These are phyloP conservation scores for Ecdyonurus torrentis DNA, from an alignment of 2,888 invertebrate species.

Conservation along the genomic window DNA sequence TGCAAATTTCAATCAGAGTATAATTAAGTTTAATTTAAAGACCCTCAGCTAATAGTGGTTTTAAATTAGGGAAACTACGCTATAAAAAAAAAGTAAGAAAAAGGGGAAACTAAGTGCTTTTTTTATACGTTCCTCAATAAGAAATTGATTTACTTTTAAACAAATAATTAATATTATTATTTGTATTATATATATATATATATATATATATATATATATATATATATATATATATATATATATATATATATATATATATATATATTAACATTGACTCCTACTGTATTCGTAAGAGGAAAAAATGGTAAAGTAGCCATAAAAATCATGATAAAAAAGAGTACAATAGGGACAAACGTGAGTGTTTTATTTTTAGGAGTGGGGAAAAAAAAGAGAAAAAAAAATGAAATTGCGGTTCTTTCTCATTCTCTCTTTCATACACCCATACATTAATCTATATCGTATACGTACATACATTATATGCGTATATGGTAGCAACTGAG, in stretches of 20 bases:
- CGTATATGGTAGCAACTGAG: no score
- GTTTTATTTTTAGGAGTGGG: no score
- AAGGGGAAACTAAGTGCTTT: neutral
- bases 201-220: neutral
- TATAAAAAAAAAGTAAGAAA: neutral
- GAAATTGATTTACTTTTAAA: neutral
- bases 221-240: neutral
- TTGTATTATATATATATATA: neutral
- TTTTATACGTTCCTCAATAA: neutral
- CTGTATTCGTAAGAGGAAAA: no score
- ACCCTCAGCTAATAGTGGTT: neutral
- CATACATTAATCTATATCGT: no score
- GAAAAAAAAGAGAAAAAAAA: no score
- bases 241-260: neutral
- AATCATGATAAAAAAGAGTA: no score
- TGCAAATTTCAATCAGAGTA: slow-evolving; percentile 2
- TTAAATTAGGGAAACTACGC: neutral
- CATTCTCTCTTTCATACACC: no score
- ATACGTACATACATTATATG: no score
- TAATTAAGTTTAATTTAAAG: slow-evolving; percentile 3
- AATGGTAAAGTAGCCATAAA: no score
- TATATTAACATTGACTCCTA: no score
- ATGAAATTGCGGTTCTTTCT: no score
- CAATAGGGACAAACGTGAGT: no score
- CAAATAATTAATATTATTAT: neutral